phyloP scores from a whole-genome alignment of 1,140 invertebrate genomes.

The Xylocopa sonorina region DNA sequence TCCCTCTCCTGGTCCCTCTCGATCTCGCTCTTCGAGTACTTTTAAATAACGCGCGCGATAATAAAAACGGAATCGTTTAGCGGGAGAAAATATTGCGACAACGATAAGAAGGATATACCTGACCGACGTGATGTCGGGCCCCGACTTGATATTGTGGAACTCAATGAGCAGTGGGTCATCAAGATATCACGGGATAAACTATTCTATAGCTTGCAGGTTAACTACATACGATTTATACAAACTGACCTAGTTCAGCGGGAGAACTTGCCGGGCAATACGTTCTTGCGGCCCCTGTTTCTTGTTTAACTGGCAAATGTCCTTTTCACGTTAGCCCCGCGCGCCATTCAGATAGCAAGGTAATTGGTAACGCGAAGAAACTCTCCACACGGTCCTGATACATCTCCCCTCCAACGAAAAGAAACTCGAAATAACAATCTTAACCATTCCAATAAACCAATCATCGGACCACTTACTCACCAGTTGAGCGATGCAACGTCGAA shows the following conservation, averaged over 20 bases:
- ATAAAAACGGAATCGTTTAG: not conserved
- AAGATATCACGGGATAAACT: conserved; percentile 9
- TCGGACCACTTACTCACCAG: too few species aligned
- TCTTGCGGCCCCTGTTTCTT: not conserved
- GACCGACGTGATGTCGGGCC: too few species aligned
- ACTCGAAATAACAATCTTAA: too few species aligned
- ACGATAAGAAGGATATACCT: not conserved
- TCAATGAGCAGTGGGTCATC: not conserved
- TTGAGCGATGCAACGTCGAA: too few species aligned
- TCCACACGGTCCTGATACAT: too few species aligned
- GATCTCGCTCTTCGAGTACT: too few species aligned
- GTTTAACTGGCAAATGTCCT: conserved; percentile 26
- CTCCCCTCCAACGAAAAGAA: too few species aligned
- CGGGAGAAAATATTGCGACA: not conserved
- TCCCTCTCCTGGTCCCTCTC: not conserved
- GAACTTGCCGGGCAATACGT: conserved; percentile 11
- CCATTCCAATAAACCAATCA: too few species aligned
- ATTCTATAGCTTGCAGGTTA: not conserved
- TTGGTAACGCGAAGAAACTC: not conserved
- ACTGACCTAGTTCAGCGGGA: conserved; percentile 21
- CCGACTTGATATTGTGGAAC: not conserved
- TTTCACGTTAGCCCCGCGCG: not conserved
- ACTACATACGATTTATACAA: not conserved
- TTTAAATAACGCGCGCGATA: conserved; percentile 30
- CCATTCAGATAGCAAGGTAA: not conserved